phyloP scores from a whole-genome alignment of 2,888 invertebrate species.

The Sphinx pinastri region DNA sequence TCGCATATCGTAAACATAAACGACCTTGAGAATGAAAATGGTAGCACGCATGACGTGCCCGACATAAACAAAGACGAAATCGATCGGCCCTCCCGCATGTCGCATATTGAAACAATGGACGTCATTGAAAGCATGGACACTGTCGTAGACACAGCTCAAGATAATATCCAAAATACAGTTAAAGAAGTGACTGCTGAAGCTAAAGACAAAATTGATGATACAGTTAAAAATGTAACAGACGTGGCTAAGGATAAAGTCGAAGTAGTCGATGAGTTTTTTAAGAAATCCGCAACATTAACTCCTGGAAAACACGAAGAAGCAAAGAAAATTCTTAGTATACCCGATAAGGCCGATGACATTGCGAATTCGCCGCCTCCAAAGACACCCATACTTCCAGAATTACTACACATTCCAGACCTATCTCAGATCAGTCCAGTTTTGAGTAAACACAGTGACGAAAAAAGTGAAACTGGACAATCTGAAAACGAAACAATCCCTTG shows the following conservation, averaged over 20 bases:
- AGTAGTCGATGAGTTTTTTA: constrained; percentile 65
- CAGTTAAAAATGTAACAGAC: constrained; percentile 46
- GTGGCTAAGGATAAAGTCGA: constrained; percentile 61
- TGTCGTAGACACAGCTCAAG: constrained; percentile 41
- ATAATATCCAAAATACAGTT: constrained; percentile 32
- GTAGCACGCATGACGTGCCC: constrained; percentile 61
- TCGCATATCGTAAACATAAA: constrained; percentile 81
- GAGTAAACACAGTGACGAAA: constrained; percentile 76
- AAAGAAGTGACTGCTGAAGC: constrained; percentile 34
- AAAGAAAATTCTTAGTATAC: constrained; percentile 64
- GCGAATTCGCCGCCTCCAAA: constrained; percentile 75
- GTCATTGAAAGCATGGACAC: constrained; percentile 56
- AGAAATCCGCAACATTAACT: constrained; percentile 61
- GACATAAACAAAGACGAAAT: constrained; percentile 63
- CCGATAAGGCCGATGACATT: constrained; percentile 63
- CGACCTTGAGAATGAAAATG: constrained; percentile 72
- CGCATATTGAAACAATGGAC: constrained; percentile 46
- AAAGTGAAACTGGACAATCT: constrained; percentile 74
- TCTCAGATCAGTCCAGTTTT: constrained; percentile 70
- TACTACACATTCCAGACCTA: constrained; percentile 71
- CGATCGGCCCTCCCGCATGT: constrained; percentile 41
- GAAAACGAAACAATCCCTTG: constrained; percentile 81
- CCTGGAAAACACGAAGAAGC: constrained; percentile 61
- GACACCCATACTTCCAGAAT: constrained; percentile 71
- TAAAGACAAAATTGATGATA: constrained; percentile 50